Conservation (phyloP, 2,888 invertebrate species). For the Notodonta ziczac region DNA sequence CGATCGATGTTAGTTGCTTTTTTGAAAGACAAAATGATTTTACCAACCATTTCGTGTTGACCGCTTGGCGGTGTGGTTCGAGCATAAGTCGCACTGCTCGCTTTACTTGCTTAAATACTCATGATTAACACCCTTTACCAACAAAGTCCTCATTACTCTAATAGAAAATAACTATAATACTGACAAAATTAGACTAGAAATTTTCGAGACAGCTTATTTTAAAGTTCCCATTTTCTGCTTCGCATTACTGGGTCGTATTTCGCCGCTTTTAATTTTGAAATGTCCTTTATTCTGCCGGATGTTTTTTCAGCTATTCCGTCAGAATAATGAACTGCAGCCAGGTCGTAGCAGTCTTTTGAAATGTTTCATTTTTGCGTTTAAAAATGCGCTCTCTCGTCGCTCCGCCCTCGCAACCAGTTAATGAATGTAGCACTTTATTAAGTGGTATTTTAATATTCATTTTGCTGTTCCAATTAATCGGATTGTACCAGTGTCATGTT, state of each 20-base stretch:
- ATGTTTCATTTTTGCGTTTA: constrained; percentile 44
- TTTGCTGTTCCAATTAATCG: constrained; percentile 13
- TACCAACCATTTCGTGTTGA: too few species aligned
- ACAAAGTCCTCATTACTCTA: too few species aligned
- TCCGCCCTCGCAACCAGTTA: constrained; percentile 37
- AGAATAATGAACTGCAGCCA: constrained; percentile 62
- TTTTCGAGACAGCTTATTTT: not conserved
- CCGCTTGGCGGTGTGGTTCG: too few species aligned
- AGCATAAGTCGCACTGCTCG: too few species aligned
- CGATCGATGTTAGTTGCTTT: too few species aligned
- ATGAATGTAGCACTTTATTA: constrained; percentile 45
- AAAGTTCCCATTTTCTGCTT: constrained; percentile 8
- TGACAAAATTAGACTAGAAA: not conserved
- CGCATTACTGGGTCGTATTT: constrained; percentile 23
- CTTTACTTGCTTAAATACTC: too few species aligned
- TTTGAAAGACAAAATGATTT: too few species aligned
- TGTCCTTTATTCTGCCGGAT: constrained; percentile 52
- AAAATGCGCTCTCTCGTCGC: constrained; percentile 45
- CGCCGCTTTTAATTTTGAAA: constrained; percentile 56
- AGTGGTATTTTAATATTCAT: constrained; percentile 32
- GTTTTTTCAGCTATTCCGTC: constrained; percentile 47
- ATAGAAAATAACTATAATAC: too few species aligned
- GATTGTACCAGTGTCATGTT: constrained; percentile 6
- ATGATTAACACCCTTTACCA: too few species aligned
- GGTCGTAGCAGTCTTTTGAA: constrained; percentile 54